Conservation (phyloP, 2,797 vertebrate genomes). For the Spondyliosoma cantharus region DNA sequence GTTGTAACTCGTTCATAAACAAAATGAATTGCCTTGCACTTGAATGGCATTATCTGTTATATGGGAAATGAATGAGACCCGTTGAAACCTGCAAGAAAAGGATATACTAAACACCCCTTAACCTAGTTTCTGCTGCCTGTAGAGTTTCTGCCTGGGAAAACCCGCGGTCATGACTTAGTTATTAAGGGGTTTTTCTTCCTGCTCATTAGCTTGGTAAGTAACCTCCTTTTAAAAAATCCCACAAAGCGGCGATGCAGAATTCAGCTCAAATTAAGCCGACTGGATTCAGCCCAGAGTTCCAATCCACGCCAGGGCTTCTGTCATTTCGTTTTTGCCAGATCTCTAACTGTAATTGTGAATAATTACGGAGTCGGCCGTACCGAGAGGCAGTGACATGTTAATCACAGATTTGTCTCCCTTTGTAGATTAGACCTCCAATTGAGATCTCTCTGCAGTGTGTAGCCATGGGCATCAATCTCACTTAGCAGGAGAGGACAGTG, state of each 20-base stretch:
- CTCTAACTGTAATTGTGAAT: constrained; percentile 79
- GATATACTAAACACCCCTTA: constrained; percentile 51
- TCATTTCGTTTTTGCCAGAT: constrained; percentile 77
- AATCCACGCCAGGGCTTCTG: constrained; percentile 68
- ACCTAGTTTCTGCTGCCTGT: constrained; percentile 54
- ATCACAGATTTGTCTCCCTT: constrained; percentile 82
- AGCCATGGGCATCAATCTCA: constrained; percentile 80
- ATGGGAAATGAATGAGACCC: constrained; percentile 67
- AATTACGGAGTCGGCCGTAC: constrained; percentile 69
- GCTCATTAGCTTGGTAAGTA: constrained; percentile 81
- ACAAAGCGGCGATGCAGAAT: constrained; percentile 55
- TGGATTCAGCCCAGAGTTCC: constrained; percentile 70
- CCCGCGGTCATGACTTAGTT: constrained; percentile 59
- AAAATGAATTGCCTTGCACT: constrained; percentile 67
- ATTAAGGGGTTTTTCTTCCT: constrained; percentile 56
- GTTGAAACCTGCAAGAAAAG: constrained; percentile 69
- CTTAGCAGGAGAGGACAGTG: constrained; percentile 77
- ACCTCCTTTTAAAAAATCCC: constrained; percentile 62
- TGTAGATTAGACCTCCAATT: constrained; percentile 77
- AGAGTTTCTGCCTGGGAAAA: constrained; percentile 46
- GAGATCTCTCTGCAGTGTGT: constrained; percentile 72
- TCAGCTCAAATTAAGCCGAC: constrained; percentile 72
- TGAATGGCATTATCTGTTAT: constrained; percentile 72
- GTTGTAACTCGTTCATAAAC: constrained; percentile 65
- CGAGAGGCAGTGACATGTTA: constrained; percentile 78